These are phyloP conservation scores for Aphrophora alni DNA, from an alignment of 2,888 invertebrate genomes.

Conservation along the genomic window DNA sequence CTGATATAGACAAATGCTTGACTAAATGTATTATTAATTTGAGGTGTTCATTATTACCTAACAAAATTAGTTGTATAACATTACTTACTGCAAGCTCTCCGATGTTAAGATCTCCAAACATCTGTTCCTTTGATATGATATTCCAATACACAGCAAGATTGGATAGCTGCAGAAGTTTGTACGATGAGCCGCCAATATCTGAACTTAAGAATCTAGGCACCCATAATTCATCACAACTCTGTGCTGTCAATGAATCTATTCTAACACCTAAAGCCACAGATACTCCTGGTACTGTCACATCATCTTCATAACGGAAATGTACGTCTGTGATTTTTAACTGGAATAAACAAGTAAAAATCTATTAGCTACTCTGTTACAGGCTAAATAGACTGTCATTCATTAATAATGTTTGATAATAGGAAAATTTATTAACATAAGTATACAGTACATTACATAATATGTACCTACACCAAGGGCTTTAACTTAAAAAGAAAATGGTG, in stretches of 20 bases:
- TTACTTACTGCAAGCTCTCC: slow-evolving; percentile 73
- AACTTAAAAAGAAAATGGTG: too few relatives aligned
- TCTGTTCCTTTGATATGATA: slow-evolving; percentile 64
- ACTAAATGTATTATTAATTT: too few relatives aligned
- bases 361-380: not conserved
- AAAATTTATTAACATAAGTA: not conserved
- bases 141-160: slow-evolving; percentile 94
- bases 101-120: slow-evolving; percentile 71
- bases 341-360: slow-evolving; percentile 52
- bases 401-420: too few relatives aligned
- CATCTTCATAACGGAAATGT: slow-evolving; percentile 95
- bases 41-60: too few relatives aligned
- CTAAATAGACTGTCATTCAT: too few relatives aligned
- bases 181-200: slow-evolving; percentile 68
- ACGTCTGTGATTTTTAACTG: slow-evolving; percentile 92
- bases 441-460: too few relatives aligned
- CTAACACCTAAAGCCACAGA: slow-evolving; percentile 88
- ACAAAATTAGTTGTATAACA: too few relatives aligned
- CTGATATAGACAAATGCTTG: too few relatives aligned
- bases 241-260: slow-evolving; percentile 85
- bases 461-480: too few relatives aligned
- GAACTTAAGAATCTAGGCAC: slow-evolving; percentile 71
- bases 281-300: slow-evolving; percentile 68
- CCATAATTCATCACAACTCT: slow-evolving; percentile 93
- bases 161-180: slow-evolving; percentile 89